Evolutionary conservation across 2,113 vertebrate species (phyloP), one percentile per base, ranked within the genome.

Genomic region (Hydropotes inermis): DNA sequence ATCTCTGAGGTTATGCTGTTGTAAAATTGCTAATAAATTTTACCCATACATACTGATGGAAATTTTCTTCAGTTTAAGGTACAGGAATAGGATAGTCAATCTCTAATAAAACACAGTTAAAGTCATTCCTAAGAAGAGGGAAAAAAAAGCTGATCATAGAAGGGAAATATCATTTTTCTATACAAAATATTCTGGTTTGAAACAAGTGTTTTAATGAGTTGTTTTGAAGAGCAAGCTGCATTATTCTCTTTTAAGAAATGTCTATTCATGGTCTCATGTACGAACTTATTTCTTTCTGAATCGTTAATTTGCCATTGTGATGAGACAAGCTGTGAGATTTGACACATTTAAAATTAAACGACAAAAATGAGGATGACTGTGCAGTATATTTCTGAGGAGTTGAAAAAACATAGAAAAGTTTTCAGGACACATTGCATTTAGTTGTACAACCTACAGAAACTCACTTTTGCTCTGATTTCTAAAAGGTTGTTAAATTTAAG

Each of bases 141-240:
- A 50, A 45, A 39, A 57, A 86, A 86, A 43, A 74, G n/a, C 1
- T 43, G 19, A 87, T 27, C 61, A 33, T 36, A 19, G 19, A 27
- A 82, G 23, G 13, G 43, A 96, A 86, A 61, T 1, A 57, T 89
- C 7, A 45, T 6, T 93, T 82, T 55, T 27, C 25, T 76, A 50
- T 58, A 67, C 13, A 33, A 87, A 96, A 91, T 47, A 70, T n/a
- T 93, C 10, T 89, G 36, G 54, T 43, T 92, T 89, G 50, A 96
- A 96, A 97, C 92, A 96, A 96, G 70, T 87, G 87, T 97, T 92
- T 97, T 97, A 92, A 97, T 97, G 94, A 94, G 90, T 45, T 16
- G 14, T 14, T 93, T 87, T 91, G 36, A 39, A 61, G 36, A 91
- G 36, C 30, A 81, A 85, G 82, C 4, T 43, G 76, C 67, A 87